A percentile compares a stretch with the other conserved stretches of the same genome.
Evolutionary conservation across 92 coral and sea anemone species (phyloP).

Genomic region (Anthopleura xanthogrammica): DNA sequence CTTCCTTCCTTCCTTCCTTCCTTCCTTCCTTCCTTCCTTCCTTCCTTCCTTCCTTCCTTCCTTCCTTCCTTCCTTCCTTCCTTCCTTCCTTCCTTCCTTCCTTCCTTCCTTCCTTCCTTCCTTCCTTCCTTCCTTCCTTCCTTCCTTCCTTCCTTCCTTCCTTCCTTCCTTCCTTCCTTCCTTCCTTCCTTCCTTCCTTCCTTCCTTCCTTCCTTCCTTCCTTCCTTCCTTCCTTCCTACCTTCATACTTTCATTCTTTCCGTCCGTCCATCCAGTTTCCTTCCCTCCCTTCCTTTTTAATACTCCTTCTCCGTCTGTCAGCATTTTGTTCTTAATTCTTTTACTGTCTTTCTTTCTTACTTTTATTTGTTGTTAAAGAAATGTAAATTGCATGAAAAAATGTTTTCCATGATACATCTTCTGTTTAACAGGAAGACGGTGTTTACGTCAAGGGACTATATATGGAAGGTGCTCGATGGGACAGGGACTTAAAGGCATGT

Average conservation of each 20-base stretch:
- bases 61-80: neutral
- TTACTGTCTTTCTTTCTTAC: neutral
- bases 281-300: too few species aligned
- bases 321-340: too few species aligned
- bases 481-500: conserved; percentile 66
- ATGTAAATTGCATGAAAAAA: too few species aligned
- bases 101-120: neutral
- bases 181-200: neutral
- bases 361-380: too few species aligned
- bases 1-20: neutral
- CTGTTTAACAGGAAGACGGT: conserved; percentile 72
- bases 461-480: conserved; percentile 98
- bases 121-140: neutral
- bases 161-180: neutral
- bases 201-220: neutral
- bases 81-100: neutral
- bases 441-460: conserved; percentile 92
- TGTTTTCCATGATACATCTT: neutral
- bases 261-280: too few species aligned
- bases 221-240: neutral
- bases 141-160: neutral
- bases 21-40: neutral
- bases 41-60: neutral
- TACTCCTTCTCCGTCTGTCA: too few species aligned
- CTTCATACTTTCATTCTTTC: neutral